phyloP scores from a whole-genome alignment of 2,113 vertebrate species.

The Pluvianellus socialis region DNA sequence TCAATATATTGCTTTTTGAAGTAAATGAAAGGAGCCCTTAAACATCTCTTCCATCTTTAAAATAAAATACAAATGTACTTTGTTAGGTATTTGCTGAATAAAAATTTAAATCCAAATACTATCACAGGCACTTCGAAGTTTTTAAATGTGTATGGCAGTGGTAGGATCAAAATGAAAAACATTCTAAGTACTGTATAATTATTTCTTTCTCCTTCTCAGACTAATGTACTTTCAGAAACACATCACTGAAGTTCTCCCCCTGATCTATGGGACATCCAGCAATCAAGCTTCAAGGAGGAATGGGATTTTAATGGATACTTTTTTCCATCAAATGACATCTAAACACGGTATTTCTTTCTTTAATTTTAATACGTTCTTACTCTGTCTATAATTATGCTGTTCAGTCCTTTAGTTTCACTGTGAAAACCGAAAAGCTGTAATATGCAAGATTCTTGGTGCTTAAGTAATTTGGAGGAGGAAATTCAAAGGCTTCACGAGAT shows the following conservation, averaged over 20 bases:
- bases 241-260: background rate
- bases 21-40: background rate
- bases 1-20: background rate
- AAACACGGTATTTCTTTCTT: background rate
- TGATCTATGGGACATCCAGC: background rate
- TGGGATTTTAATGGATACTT: background rate
- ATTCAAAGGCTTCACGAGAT: background rate
- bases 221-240: background rate
- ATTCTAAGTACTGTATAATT: background rate
- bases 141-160: background rate
- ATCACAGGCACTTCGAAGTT: background rate
- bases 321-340: background rate
- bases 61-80: background rate
- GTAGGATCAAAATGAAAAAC: background rate
- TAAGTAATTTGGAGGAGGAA: background rate
- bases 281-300: background rate
- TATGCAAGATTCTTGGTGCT: background rate
- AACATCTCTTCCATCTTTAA: background rate
- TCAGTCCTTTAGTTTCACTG: background rate
- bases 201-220: background rate
- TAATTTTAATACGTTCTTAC: background rate
- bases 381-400: background rate
- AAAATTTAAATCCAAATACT: background rate
- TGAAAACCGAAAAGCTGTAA: background rate
- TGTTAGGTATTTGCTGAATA: background rate